These are phyloP conservation scores for Euschistus heros DNA, from an alignment of 1,140 invertebrate species.

Conservation along the genomic window DNA sequence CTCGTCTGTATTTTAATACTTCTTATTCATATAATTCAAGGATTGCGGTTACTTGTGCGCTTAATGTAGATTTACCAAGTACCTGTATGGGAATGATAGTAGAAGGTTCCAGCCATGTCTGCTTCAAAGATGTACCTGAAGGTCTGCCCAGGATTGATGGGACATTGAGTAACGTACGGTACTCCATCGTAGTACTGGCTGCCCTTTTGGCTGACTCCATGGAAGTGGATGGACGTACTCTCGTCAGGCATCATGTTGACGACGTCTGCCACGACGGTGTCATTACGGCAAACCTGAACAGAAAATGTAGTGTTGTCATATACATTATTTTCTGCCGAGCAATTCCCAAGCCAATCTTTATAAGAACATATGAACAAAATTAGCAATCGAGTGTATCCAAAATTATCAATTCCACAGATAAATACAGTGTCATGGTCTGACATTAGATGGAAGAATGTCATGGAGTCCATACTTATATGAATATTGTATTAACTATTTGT, in stretches of 20 bases:
- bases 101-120: slow-evolving; percentile 46
- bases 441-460: too few relatives aligned
- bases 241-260: slow-evolving; percentile 42
- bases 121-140: slow-evolving; percentile 48
- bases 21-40: too few relatives aligned
- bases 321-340: too few relatives aligned
- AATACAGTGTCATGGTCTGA: too few relatives aligned
- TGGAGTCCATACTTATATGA: too few relatives aligned
- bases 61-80: too few relatives aligned
- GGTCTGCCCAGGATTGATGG: slow-evolving; percentile 42
- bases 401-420: too few relatives aligned
- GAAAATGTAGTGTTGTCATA: too few relatives aligned
- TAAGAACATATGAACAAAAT: slow-evolving; percentile 61
- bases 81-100: slow-evolving; percentile 41
- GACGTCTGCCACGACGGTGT: slow-evolving; percentile 45
- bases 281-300: slow-evolving; percentile 58
- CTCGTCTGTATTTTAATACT: too few relatives aligned
- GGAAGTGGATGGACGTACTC: slow-evolving; percentile 42
- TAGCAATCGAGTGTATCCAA: slow-evolving; percentile 67
- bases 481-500: too few relatives aligned
- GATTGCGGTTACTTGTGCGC: too few relatives aligned
- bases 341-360: too few relatives aligned
- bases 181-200: slow-evolving; percentile 52
- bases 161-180: slow-evolving; percentile 58
- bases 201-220: slow-evolving; percentile 39